These are phyloP conservation scores for Littorina saxatilis DNA, from an alignment of 1,140 invertebrate species.

Conservation along the genomic window DNA sequence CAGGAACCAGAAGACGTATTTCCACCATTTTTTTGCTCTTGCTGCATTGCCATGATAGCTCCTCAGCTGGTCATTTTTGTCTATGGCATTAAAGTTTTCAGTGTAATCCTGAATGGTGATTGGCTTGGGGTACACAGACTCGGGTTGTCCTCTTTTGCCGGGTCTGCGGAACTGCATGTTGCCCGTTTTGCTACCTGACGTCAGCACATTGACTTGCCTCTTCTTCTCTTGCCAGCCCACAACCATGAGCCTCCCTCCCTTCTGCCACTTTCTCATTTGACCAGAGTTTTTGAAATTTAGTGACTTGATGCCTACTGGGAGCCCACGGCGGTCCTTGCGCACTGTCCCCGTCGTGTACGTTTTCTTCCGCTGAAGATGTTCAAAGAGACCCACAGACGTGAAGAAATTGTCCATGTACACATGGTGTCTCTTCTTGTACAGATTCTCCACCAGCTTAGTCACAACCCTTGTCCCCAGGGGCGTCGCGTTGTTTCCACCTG, in stretches of 20 bases:
- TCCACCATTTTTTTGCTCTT: conserved; percentile 9
- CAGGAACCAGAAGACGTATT: conserved; percentile 7
- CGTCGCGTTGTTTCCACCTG: background rate
- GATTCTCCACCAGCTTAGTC: conserved; percentile 9
- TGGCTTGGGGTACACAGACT: background rate
- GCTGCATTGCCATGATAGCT: background rate
- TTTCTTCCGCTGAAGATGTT: conserved; percentile 22
- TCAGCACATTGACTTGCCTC: background rate
- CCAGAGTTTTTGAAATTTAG: background rate
- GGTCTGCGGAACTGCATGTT: background rate
- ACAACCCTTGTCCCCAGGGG: conserved; percentile 35
- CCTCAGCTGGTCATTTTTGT: conserved; percentile 16
- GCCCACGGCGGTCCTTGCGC: background rate
- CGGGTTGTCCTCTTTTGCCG: background rate
- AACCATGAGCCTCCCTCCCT: background rate
- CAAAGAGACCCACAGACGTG: conserved; percentile 36
- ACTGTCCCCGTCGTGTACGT: conserved; percentile 19
- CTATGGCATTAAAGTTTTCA: background rate
- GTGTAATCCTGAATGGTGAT: too few species aligned
- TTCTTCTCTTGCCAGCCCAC: background rate
- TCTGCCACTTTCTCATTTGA: background rate
- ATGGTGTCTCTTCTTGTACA: conserved; percentile 29
- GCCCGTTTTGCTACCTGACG: background rate
- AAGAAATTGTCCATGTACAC: conserved; percentile 49
- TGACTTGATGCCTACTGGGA: background rate